A percentile compares a stretch with the other conserved stretches of the same genome.
Conservation (phyloP, 2,113 vertebrate species). For the Crocuta crocuta region DNA sequence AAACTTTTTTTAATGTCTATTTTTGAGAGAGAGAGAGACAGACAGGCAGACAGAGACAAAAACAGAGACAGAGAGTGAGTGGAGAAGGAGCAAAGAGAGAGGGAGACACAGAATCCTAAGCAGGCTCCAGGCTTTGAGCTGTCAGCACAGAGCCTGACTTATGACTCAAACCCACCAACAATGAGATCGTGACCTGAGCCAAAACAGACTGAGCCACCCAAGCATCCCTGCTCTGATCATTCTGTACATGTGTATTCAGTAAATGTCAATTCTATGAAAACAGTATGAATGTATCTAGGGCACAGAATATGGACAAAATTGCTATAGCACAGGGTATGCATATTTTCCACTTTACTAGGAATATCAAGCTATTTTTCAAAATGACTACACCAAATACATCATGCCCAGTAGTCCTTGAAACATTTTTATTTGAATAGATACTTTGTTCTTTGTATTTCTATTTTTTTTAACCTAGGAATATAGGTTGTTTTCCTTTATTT, state of each 20-base stretch:
- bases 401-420: background rate
- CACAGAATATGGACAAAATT: background rate
- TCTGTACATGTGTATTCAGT: background rate
- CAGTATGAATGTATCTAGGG: background rate
- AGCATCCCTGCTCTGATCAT: background rate
- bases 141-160: too few relatives aligned
- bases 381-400: background rate
- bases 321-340: background rate
- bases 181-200: too few relatives aligned
- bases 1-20: too few relatives aligned
- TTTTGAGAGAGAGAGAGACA: too few relatives aligned
- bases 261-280: background rate
- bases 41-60: too few relatives aligned
- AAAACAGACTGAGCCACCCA: too few relatives aligned
- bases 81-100: too few relatives aligned
- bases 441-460: background rate
- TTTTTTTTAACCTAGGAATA: background rate
- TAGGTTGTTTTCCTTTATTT: background rate
- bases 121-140: too few relatives aligned
- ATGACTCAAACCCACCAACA: too few relatives aligned
- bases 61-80: too few relatives aligned
- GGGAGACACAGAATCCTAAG: too few relatives aligned
- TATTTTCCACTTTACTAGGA: background rate
- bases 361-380: background rate
- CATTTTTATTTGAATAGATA: background rate